Base-by-base conservation (phyloP, 2,113 vertebrate genomes). In the Heterochromis multidens region DNA sequence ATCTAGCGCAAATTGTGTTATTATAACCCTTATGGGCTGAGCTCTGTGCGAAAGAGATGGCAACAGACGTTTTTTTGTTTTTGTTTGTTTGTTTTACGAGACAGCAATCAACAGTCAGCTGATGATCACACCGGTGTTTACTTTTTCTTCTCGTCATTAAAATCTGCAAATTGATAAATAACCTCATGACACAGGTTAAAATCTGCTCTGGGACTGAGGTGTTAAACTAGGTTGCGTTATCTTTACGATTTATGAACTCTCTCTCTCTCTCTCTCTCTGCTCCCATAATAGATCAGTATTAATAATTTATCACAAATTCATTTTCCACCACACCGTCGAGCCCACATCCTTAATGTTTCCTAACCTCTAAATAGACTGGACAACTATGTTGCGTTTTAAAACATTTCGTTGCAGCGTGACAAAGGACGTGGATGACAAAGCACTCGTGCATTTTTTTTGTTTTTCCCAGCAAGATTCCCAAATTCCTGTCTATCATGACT, bases 1-100 rank as follows among this genome's bases (percentile, higher is more conserved):
- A 93, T 94, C 90, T 78, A 86, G 56, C 40, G 29, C 82, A 90
- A 90, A 91, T 82, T 92, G 91, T 86, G 83, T 89, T 93, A 86
- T 92, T 65, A 83, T 80, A 83, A 87, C 46, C 81, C 67, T 40
- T 56, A 61, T 25, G 3, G 76, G 43, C 57, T 54, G 81, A 87
- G 82, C 79, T 77, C 27, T 61, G 31, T 62, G 80, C 23, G 1
- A 10, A 76, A 37, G 16, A 76, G 80, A 86, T n/a, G 17, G 25
- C 54, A 76, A 70, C 76, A 49, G 5, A 43, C 6, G 6, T 70
- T 46, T 5, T 25, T 12, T 63, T 27, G 3, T 0, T 2, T 9
- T 52, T n/a, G n/a, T n/a, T n/a, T n/a, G n/a, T n/a, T 21, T 25
- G 14, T 27, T 72, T 19, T 5, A 27, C 7, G n/a, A 62, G 21